phyloP scores from a whole-genome alignment of 1,140 invertebrate genomes.

The Zaprionus ghesquierei region DNA sequence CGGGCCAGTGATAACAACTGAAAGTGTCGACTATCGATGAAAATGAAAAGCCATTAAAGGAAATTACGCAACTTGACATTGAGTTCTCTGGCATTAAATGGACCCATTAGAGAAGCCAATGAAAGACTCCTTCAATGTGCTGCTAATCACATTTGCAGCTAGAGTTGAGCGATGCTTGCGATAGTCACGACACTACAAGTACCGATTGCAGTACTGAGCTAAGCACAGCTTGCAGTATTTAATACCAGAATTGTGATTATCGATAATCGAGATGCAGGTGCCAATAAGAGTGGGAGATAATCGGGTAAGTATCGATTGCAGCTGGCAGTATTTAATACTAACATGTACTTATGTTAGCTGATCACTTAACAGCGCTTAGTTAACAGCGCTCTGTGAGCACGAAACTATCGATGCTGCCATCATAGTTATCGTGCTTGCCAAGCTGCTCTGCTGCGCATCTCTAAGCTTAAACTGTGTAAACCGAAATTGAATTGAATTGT shows the following conservation, averaged over 20 bases:
- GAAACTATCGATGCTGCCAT: neutral
- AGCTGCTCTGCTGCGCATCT: neutral
- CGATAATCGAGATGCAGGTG: neutral
- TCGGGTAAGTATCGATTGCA: neutral
- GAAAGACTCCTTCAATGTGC: conserved; percentile 64
- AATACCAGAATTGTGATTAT: neutral
- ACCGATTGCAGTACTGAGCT: neutral
- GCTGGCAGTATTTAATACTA: neutral
- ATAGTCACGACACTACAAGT: neutral
- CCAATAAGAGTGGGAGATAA: too few relatives aligned
- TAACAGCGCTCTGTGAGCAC: neutral
- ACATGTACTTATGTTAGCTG: neutral
- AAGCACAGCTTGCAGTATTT: neutral
- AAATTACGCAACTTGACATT: conserved; percentile 77
- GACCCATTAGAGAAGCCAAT: conserved; percentile 59
- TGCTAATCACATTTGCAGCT: conserved; percentile 66
- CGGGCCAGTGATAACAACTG: conserved; percentile 72
- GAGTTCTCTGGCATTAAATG: conserved; percentile 61
- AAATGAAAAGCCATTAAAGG: conserved; percentile 79
- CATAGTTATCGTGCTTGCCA: neutral
- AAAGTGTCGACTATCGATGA: conserved; percentile 78
- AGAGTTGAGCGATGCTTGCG: neutral
- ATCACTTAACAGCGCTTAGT: neutral
- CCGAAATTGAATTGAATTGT: neutral
- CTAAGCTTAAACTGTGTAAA: neutral